These are phyloP conservation scores for Pitangus sulphuratus DNA, from an alignment of 2,797 vertebrate genomes.

Conservation along the genomic window DNA sequence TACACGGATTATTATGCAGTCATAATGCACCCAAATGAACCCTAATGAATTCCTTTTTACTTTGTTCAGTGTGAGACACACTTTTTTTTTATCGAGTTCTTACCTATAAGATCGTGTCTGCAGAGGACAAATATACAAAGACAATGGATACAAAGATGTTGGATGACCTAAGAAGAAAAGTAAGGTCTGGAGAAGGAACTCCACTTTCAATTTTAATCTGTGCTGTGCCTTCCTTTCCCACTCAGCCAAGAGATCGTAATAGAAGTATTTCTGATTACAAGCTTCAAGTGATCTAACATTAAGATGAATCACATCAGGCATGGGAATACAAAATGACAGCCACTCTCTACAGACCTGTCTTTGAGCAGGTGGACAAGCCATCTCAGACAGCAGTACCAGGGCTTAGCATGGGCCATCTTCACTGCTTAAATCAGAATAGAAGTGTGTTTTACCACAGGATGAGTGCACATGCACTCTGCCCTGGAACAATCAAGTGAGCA, in stretches of 20 bases:
- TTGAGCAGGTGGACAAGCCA: background rate
- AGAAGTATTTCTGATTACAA: background rate
- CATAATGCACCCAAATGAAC: background rate
- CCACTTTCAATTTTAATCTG: background rate
- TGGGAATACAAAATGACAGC: background rate
- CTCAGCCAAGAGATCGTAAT: background rate
- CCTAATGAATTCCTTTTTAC: background rate
- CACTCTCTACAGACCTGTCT: background rate
- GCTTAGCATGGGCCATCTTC: background rate
- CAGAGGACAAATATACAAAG: background rate
- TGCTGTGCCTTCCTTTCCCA: background rate
- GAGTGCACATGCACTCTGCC: background rate
- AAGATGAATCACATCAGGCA: background rate
- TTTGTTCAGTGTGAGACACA: background rate
- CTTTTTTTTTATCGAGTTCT: background rate
- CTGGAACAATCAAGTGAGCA: background rate
- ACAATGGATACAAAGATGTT: background rate
- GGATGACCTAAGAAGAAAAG: background rate
- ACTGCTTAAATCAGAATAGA: background rate
- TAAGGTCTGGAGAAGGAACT: background rate
- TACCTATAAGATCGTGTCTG: background rate
- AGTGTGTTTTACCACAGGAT: background rate
- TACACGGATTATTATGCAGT: background rate
- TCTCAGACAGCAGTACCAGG: background rate
- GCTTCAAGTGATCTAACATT: background rate